A percentile compares a stretch with the other conserved stretches of the same genome.
Conservation (phyloP, 2,113 vertebrate genomes). For the Hystrix cristata region DNA sequence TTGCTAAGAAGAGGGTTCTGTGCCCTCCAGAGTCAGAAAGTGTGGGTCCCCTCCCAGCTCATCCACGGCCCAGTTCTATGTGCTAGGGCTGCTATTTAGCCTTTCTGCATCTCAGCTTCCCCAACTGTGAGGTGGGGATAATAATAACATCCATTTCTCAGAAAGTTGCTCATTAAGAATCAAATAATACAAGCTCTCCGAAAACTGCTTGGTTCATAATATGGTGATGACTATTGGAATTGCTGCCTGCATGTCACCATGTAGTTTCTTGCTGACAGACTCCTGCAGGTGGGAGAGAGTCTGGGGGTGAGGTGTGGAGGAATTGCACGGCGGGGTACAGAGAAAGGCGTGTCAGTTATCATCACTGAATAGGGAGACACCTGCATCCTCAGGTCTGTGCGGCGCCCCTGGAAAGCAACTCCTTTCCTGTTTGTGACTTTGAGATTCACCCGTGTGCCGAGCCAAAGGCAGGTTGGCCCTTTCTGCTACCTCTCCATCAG, state of each 20-base stretch:
- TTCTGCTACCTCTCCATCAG: not conserved
- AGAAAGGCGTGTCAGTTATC: not conserved
- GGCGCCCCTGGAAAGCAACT: not conserved
- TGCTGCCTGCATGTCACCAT: fast-evolving
- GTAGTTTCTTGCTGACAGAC: fast-evolving
- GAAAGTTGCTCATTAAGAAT: not conserved
- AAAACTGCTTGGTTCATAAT: not conserved
- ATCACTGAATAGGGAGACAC: not conserved
- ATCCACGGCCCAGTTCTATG: fast-evolving
- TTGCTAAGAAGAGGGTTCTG: not conserved
- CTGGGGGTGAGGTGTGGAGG: not conserved
- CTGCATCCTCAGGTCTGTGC: not conserved
- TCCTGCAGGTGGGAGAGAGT: not conserved
- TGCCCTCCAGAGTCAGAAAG: not conserved
- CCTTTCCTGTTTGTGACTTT: not conserved
- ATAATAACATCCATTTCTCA: not conserved
- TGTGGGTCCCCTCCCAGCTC: not conserved
- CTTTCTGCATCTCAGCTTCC: not conserved
- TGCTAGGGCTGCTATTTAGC: not conserved
- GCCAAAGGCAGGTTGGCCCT: not conserved
- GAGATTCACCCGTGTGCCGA: not conserved
- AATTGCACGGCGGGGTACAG: fast-evolving
- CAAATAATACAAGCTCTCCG: not conserved
- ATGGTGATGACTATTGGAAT: fast-evolving
- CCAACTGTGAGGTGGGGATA: not conserved